Conservation (phyloP, 2,888 invertebrate genomes). For the Coenonympha arcania region DNA sequence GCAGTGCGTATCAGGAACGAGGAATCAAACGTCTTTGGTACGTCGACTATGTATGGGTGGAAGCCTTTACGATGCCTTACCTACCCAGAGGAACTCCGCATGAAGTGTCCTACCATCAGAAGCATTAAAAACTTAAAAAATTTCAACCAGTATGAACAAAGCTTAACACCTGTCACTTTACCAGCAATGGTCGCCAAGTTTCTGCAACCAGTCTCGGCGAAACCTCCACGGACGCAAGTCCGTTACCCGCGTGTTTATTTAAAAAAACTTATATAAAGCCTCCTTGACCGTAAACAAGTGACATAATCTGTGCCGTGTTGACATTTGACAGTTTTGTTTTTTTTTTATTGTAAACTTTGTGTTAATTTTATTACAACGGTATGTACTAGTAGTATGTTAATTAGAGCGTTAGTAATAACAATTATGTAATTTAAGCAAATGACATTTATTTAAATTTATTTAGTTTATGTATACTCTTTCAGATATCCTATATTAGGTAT, state of each 20-base stretch:
- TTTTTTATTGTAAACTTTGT: neutral
- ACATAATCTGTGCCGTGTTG: conserved; percentile 9
- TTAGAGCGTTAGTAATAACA: neutral
- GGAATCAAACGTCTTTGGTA: no score
- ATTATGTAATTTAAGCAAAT: neutral
- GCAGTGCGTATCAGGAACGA: no score
- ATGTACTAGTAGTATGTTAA: neutral
- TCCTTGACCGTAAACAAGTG: conserved; percentile 13
- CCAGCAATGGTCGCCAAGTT: conserved; percentile 6
- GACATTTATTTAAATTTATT: no score
- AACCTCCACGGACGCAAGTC: conserved; percentile 2
- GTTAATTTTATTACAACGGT: conserved; percentile 4
- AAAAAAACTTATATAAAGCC: conserved; percentile 3
- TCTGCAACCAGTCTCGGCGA: neutral
- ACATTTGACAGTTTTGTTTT: neutral
- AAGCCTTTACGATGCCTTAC: no score
- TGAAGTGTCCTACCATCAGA: no score
- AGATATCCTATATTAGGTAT: no score
- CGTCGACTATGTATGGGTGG: no score
- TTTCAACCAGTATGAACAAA: neutral
- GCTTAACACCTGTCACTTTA: neutral
- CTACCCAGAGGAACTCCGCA: no score
- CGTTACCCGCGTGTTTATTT: neutral
- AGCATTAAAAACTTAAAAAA: neutral
- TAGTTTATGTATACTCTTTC: neutral